Base-by-base conservation (phyloP, 2,113 vertebrate genomes). In the Girardinichthys multiradiatus region DNA sequence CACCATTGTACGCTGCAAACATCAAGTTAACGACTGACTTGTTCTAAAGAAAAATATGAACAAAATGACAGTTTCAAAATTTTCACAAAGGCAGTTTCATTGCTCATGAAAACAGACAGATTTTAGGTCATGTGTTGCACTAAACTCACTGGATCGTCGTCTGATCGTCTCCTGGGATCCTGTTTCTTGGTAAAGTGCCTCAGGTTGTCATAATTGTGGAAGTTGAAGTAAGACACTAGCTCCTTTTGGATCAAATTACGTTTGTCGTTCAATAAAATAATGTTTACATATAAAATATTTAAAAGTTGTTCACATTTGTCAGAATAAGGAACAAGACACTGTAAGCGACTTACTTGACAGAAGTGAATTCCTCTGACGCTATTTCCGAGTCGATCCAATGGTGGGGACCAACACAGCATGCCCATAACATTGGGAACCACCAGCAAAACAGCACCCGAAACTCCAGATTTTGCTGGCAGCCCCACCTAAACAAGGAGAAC, bases 391-490 rank as follows among this genome's bases (percentile, higher is more conserved):
- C 95, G 95, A 83, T 97, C 96, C 72, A 97, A 70, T 0, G 95
- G 93, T 4, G 96, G 96, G 3, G 96, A 97, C 91, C 96, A 96
- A 65, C 96, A 97, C 95, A 97, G 94, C 72, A 97, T 84, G 2
- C 96, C 96, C 96, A 97, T 97, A 54, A 97, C 93, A 65, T 96
- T 97, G 71, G 96, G 96, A 15, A 97, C 96, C 74, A 97, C 95
- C 66, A 97, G 90, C 57, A 97, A 89, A 31, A 97, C 94, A n/a
- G 95, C 96, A 33, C 96, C 96, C 3, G 96, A 96, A 29, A 97
- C 92, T 1, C 96, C 96, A 48, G 96, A 97, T 81, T 97, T 97
- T 59, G 96, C 96, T 4, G 96, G 96, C 68, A 97, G 89, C 31
- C 96, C 96, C 85, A 97, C 96, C 96, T 97, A 72, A 37, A 48